Base-by-base conservation (phyloP, 2,888 invertebrate genomes). In the Morinoia aosen region DNA sequence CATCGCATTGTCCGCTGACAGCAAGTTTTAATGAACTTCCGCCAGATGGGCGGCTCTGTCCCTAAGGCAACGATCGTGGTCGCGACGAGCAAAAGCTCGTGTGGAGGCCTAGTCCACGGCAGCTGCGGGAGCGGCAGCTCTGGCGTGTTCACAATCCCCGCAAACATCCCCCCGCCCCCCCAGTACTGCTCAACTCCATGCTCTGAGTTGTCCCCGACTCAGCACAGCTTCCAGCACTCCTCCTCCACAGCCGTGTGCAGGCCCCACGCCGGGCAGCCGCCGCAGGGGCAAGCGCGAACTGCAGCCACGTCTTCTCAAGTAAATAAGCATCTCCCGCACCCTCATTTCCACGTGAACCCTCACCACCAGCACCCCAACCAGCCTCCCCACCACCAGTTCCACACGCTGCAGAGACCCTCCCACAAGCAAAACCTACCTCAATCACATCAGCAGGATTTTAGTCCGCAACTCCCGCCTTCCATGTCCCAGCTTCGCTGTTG, bases 161-260 rank as follows among this genome's bases (percentile, higher is more conserved):
- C 96, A 40, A 95, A 96, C 95, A 96, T 96, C 48, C 96, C 96
- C 10, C 96, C 96, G 64, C 96, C 96, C 58, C 96, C 96, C 16
- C 96, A 96, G 93, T 96, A 96, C 93, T 96, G 96, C 93, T 96
- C 96, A 25, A 95, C 96, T n/a, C 95, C 96, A 25, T 96, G 96
- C 61, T 95, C 95, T 57, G 96, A 96, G 93, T 88, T 96, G 33
- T 95, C 96, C 56, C 95, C 96, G 61, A 95, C 96, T 40, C 95
- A 96, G 95, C 96, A 96, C 88, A 95, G 95, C 88, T 94, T 96
- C n/a, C 95, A 96, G 95, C 96, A 96, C 95, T 95, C 95, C 11
- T 48, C 88, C 8, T 93, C 93, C 57, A 25, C 93, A 57, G 25
- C 57, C 14, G 25, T 93, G 57, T 57, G 93, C 48, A 57, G 93